phyloP scores from a whole-genome alignment of 2,113 vertebrate genomes.

The Erythrocercus mccallii region DNA sequence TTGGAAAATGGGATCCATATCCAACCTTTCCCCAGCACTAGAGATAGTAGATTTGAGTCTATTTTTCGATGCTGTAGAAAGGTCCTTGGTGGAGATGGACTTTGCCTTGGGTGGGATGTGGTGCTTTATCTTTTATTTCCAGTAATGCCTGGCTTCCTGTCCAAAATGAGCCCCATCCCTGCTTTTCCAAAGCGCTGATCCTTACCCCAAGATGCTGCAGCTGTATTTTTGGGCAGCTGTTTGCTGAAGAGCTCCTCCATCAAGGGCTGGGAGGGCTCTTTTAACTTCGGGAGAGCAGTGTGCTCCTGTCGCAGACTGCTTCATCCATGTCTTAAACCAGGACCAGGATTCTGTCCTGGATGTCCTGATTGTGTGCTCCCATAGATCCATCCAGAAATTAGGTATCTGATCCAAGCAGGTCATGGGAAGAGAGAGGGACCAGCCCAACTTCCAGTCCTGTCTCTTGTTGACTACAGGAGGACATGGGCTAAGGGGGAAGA shows the following conservation, averaged over 20 bases:
- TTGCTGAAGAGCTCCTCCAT: not conserved
- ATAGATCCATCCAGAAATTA: not conserved
- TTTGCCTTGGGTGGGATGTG: not conserved
- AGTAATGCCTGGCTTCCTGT: not conserved
- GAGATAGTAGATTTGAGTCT: too few species aligned
- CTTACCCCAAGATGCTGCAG: not conserved
- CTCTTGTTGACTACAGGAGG: not conserved
- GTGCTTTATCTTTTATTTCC: not conserved
- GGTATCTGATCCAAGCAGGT: not conserved
- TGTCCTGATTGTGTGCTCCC: not conserved
- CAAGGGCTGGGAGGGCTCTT: not conserved
- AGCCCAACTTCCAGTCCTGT: not conserved
- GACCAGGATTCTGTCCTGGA: too few species aligned
- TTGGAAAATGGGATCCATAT: not conserved
- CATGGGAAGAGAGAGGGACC: not conserved
- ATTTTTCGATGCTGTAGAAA: not conserved
- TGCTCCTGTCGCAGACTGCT: accelerated
- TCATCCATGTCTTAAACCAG: not conserved
- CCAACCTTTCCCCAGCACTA: not conserved
- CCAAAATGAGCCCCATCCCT: not conserved
- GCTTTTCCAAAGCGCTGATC: not conserved
- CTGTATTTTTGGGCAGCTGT: not conserved
- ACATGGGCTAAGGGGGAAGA: not conserved
- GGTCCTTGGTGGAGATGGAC: not conserved
- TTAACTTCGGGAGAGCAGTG: not conserved